phyloP scores from a whole-genome alignment of 2,888 invertebrate species.

The Pollenia labialis region DNA sequence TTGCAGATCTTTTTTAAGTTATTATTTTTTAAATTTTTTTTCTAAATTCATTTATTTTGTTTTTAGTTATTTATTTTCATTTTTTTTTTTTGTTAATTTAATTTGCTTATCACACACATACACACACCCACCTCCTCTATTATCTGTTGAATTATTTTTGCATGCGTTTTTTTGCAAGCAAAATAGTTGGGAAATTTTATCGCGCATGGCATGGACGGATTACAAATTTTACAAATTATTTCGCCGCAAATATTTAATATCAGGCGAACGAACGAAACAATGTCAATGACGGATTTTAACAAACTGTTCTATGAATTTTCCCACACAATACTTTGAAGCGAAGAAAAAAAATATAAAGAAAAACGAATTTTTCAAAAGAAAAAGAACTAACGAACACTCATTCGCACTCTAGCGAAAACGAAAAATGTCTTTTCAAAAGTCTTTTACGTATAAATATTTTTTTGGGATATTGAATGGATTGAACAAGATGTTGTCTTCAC shows the following conservation, averaged over 20 bases:
- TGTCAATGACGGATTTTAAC: constrained; percentile 78
- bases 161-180: constrained; percentile 84
- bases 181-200: constrained; percentile 84
- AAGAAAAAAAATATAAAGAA: constrained; percentile 11
- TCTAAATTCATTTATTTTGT: not conserved
- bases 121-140: constrained; percentile 81
- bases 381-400: constrained; percentile 1
- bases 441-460: constrained; percentile 42
- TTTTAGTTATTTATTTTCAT: constrained; percentile 5
- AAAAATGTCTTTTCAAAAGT: constrained; percentile 11
- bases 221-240: constrained; percentile 82
- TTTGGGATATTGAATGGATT: constrained; percentile 42
- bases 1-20: constrained; percentile 9
- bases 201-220: constrained; percentile 85
- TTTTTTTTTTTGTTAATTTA: constrained; percentile 34
- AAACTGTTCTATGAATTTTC: constrained; percentile 78
- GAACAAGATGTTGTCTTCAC: constrained; percentile 12
- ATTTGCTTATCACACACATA: constrained; percentile 28
- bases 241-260: constrained; percentile 81
- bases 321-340: constrained; percentile 65
- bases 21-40: constrained; percentile 12
- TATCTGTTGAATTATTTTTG: constrained; percentile 84
- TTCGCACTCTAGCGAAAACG: not conserved
- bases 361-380: constrained; percentile 26
- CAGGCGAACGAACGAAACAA: constrained; percentile 77